Conservation (phyloP, 2,888 invertebrate species). For the Melieria crassipennis region DNA sequence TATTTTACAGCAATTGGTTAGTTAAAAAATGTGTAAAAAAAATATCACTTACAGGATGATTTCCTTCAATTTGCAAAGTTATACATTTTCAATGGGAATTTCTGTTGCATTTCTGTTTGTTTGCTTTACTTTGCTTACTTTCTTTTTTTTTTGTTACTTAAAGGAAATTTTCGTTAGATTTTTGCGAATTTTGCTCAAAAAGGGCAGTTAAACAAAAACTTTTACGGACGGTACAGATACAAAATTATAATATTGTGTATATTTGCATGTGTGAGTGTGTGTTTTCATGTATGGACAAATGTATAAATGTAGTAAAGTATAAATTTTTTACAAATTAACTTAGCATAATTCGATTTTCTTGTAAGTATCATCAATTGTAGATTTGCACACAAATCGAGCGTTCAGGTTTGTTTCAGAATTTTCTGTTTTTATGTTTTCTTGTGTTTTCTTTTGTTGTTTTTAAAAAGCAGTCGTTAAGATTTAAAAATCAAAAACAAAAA, state of each 20-base stretch:
- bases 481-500: neutral
- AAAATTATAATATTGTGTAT: neutral
- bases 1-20: slow-evolving; percentile 43
- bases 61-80: neutral
- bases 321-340: slow-evolving; percentile 8
- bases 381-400: neutral
- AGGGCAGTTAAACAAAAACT: slow-evolving; percentile 13
- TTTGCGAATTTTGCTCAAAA: slow-evolving; percentile 18
- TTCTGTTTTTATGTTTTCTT: neutral
- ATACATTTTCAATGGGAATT: no score
- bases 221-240: slow-evolving; percentile 23
- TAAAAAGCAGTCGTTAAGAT: neutral
- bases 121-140: slow-evolving; percentile 37
- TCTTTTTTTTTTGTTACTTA: slow-evolving; percentile 45
- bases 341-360: slow-evolving; percentile 1
- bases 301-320: neutral
- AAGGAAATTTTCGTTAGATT: slow-evolving; percentile 30
- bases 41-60: slow-evolving; percentile 38
- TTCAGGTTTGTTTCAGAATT: neutral
- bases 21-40: slow-evolving; percentile 43
- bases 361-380: no score
- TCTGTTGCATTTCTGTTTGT: slow-evolving; percentile 3
- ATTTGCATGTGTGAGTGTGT: no score
- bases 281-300: no score
- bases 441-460: neutral